These are phyloP conservation scores for Philereme vetulata DNA, from an alignment of 2,888 invertebrate genomes.

Conservation along the genomic window DNA sequence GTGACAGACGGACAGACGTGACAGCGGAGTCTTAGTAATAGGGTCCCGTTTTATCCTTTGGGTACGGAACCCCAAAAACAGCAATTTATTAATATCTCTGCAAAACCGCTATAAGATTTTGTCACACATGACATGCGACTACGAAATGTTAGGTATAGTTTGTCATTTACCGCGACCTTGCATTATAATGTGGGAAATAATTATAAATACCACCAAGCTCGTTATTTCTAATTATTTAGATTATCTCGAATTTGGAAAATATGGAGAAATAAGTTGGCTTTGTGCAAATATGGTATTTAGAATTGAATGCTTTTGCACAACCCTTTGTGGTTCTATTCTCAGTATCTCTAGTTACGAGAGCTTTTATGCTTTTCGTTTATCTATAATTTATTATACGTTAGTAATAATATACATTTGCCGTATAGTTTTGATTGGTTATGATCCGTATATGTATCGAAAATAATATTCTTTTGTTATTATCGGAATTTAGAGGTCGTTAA, in stretches of 20 bases:
- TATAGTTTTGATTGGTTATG: constrained; percentile 20
- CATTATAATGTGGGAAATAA: constrained; percentile 71
- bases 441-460: constrained; percentile 35
- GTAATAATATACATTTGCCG: constrained; percentile 18
- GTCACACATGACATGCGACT: constrained; percentile 23
- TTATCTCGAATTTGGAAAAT: constrained; percentile 60
- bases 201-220: constrained; percentile 53
- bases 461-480: constrained; percentile 42
- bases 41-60: too few species aligned
- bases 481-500: constrained; percentile 64
- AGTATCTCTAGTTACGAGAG: constrained; percentile 41
- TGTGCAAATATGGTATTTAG: constrained; percentile 48
- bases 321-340: constrained; percentile 30
- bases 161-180: constrained; percentile 56
- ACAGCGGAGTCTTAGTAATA: too few species aligned
- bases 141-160: constrained; percentile 33
- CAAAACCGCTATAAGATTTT: constrained; percentile 15
- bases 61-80: too few species aligned
- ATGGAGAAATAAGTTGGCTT: constrained; percentile 53
- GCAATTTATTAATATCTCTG: constrained; percentile 3
- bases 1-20: too few species aligned
- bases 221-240: constrained; percentile 61
- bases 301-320: constrained; percentile 38
- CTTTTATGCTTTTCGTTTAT: neutral
- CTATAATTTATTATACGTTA: neutral